These are phyloP conservation scores for Sapayoa aenigma DNA, from an alignment of 2,113 vertebrate species.

Conservation along the genomic window DNA sequence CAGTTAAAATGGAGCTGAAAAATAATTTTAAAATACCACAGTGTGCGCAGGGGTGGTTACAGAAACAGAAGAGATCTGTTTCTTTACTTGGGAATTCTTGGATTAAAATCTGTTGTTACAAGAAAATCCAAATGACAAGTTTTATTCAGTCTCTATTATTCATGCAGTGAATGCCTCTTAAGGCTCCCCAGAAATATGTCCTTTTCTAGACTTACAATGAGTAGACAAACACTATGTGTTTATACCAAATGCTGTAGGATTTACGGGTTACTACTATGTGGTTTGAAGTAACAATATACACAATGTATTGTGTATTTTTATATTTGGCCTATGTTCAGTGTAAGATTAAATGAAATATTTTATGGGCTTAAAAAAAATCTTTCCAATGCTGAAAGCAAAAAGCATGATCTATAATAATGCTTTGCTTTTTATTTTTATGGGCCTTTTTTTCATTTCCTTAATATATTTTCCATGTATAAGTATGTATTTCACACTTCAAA, in stretches of 20 bases:
- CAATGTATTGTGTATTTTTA: slow-evolving; percentile 11
- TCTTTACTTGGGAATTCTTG: background rate
- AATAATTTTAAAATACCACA: background rate
- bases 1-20: background rate
- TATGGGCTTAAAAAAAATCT: background rate
- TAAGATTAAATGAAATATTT: slow-evolving; percentile 10
- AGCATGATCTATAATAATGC: background rate
- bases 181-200: slow-evolving; percentile 12
- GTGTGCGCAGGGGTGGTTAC: background rate
- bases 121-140: slow-evolving; percentile 23
- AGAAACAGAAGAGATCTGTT: background rate
- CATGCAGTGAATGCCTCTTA: background rate
- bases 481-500: background rate
- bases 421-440: background rate
- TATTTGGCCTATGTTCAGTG: background rate
- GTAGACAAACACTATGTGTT: slow-evolving; percentile 34
- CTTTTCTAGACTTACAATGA: slow-evolving; percentile 25
- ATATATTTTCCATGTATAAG: background rate
- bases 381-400: background rate
- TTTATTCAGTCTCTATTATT: slow-evolving; percentile 19
- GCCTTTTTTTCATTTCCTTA: background rate
- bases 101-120: slow-evolving; percentile 15
- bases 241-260: slow-evolving; percentile 17
- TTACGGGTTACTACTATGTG: slow-evolving; percentile 11
- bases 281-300: slow-evolving; percentile 38